Base-by-base conservation (phyloP, 2,888 invertebrate genomes). In the Ophion obscuratus region DNA sequence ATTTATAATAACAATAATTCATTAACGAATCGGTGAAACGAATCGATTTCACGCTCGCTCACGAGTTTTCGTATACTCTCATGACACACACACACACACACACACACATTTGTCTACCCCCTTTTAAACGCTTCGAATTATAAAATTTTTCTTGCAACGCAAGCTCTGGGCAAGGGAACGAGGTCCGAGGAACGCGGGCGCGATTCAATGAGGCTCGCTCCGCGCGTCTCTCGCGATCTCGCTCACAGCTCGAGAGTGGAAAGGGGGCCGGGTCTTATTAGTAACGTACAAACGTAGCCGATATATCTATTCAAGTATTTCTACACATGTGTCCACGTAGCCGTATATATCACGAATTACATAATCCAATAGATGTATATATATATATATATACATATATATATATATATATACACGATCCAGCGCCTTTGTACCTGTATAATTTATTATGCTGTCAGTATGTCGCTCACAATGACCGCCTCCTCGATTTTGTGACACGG, bases 371-470 rank as follows among this genome's bases (percentile, higher is more conserved):
- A 57, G 31, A 40, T 24, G 53, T 31, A 31, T 27, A 2, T 36
- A 11, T 76, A 20, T 76, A n/a, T 53, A 47, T 53, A 70, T 17
- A 59, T 67, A 44, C 71, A n/a, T 76, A 20, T 76, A 31, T 53
- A 47, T 53, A 64, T 17, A 59, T 67, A 44, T 76, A 73, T 57
- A 59, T 62, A 71, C 64, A 66, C 74, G 84, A 74, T 64, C 81
- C 36, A 53, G 78, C 40, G 47, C 40, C n/a, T 68, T 67, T 85
- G 66, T 79, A 67, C 76, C 66, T 84, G 87, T 91, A 92, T 93
- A 92, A 93, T 93, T 92, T 93, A 93, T 93, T 92, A 93, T 92
- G 91, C 93, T 93, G 93, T 93, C 93, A 92, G 92, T 93, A 92
- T 92, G 92, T 93, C 92, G 92, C 90, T 92, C 91, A 91, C 91